A percentile compares a stretch with the other conserved stretches of the same genome.
Evolutionary conservation across 2,797 vertebrate species (phyloP).

Genomic region (Pangasius mekongensis): DNA sequence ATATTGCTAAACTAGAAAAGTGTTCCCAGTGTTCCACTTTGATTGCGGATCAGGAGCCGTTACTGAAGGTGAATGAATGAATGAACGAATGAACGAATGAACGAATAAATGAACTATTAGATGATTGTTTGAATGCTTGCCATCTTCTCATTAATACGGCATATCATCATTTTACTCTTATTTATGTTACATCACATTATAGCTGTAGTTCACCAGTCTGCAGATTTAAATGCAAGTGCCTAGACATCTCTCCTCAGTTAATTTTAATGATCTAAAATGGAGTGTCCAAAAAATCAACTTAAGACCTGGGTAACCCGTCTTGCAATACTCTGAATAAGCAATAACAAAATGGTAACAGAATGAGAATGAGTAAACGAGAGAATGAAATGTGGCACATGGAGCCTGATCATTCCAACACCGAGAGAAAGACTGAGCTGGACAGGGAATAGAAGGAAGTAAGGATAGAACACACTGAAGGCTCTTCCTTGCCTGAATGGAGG

Average conservation of each 20-base stretch:
- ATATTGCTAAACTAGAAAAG: background rate
- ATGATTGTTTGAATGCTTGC: background rate
- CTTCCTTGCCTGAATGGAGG: conserved; percentile 61
- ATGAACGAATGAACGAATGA: background rate
- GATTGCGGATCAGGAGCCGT: background rate
- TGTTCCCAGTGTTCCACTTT: background rate
- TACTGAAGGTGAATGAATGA: background rate
- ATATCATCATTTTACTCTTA: background rate
- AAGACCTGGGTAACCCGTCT: background rate
- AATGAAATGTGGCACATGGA: background rate
- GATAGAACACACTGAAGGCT: conserved; percentile 38
- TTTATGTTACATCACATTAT: background rate
- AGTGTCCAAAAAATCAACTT: background rate
- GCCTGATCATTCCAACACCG: background rate
- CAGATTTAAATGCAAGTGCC: background rate
- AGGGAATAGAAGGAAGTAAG: background rate
- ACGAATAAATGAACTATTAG: background rate
- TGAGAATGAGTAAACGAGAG: background rate
- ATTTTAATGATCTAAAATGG: background rate
- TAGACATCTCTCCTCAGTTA: background rate
- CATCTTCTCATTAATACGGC: background rate
- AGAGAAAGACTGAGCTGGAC: background rate
- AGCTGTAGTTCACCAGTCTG: background rate
- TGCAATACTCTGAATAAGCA: background rate
- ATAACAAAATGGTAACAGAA: background rate